phyloP scores from a whole-genome alignment of 2,113 vertebrate species.

The Lasiurus borealis region DNA sequence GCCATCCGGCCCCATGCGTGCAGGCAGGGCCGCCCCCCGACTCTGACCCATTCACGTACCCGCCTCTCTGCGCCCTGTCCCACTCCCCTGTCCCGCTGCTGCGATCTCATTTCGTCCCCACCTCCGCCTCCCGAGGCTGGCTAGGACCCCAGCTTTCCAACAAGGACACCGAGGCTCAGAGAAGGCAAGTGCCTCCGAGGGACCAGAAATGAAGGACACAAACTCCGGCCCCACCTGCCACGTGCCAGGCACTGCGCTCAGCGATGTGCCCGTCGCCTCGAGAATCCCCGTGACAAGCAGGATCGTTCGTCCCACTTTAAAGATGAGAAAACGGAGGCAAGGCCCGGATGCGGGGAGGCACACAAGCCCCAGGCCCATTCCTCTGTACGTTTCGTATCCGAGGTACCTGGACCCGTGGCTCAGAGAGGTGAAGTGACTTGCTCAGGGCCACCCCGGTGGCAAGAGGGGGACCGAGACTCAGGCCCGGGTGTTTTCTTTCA shows the following conservation, averaged over 20 bases:
- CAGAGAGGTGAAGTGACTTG: not conserved
- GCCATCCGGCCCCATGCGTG: fast-evolving
- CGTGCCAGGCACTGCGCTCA: fast-evolving
- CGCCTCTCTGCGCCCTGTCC: fast-evolving
- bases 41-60: fast-evolving
- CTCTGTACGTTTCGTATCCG: not conserved
- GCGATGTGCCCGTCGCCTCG: not conserved
- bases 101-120: not conserved
- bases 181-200: not conserved
- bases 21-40: not conserved
- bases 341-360: not conserved
- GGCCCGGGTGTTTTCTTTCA: not conserved
- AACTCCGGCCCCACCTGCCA: not conserved
- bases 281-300: fast-evolving
- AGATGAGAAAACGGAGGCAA: not conserved
- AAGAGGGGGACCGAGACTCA: too few species aligned
- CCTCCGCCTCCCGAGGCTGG: not conserved
- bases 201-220: not conserved
- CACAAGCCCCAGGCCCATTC: not conserved
- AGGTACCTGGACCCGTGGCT: not conserved
- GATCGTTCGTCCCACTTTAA: not conserved
- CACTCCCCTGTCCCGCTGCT: fast-evolving
- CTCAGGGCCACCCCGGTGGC: not conserved
- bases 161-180: not conserved
- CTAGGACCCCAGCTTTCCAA: not conserved